Evolutionary conservation across 2,888 invertebrate species (phyloP).

Genomic region (Protodeltote pygarga): DNA sequence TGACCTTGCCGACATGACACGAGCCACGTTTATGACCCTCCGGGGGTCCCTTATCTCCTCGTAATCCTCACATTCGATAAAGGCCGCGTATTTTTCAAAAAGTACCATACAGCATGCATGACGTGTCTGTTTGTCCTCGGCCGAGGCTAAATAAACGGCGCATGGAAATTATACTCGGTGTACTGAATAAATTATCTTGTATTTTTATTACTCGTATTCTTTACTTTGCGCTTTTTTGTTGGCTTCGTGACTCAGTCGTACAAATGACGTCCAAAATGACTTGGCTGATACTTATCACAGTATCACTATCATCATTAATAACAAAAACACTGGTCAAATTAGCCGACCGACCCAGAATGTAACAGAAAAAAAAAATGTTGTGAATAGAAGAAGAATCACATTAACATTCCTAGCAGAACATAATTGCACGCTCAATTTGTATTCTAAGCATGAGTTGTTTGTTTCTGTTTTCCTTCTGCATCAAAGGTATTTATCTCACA

Average conservation of each 20-base stretch:
- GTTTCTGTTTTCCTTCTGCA: conserved; percentile 3
- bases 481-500: conserved; percentile 18
- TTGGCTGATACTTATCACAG: conserved; percentile 4
- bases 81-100: conserved; percentile 15
- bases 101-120: conserved; percentile 12
- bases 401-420: conserved; percentile 6
- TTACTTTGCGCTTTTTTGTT: not conserved
- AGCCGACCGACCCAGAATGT: not conserved
- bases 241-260: conserved; percentile 6
- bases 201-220: conserved; percentile 4
- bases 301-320: conserved; percentile 5
- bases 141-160: conserved; percentile 31
- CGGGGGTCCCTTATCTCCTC: conserved; percentile 13
- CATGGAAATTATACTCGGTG: conserved; percentile 12
- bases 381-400: conserved; percentile 1
- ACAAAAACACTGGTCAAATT: not conserved
- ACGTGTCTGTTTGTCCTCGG: conserved; percentile 33
- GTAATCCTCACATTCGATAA: conserved; percentile 5
- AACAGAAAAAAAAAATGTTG: not conserved
- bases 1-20: conserved; percentile 31
- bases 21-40: not conserved
- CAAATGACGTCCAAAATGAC: conserved; percentile 12
- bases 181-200: conserved; percentile 24
- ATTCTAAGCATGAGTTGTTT: conserved; percentile 13
- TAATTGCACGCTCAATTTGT: conserved; percentile 1